Percentiles rank a stretch among this genome's conserved stretches.
Conservation (phyloP, 2,888 invertebrate species). For the Lutraria lutraria region DNA sequence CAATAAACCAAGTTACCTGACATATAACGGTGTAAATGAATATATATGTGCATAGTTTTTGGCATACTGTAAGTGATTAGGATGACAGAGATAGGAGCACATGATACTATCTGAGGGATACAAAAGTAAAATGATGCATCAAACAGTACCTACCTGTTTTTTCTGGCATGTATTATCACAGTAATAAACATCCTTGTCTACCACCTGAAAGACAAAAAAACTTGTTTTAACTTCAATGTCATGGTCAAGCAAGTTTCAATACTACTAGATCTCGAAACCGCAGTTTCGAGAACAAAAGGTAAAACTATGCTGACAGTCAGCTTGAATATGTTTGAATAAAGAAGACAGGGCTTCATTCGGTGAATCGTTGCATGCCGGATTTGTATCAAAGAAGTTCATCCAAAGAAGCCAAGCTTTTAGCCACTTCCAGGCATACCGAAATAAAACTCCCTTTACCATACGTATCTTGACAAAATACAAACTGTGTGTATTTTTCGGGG, state of each 20-base stretch:
- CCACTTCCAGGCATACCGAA: no score
- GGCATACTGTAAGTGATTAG: neutral
- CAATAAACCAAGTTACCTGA: constrained; percentile 19
- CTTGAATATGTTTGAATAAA: no score
- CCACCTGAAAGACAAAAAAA: constrained; percentile 38
- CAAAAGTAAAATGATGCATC: neutral
- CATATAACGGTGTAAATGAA: constrained; percentile 8
- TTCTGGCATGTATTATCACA: constrained; percentile 53
- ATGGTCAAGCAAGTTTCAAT: neutral
- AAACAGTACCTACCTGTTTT: constrained; percentile 37
- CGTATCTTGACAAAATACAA: no score
- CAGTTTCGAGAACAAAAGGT: no score
- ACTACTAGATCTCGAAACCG: neutral
- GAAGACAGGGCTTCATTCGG: no score
- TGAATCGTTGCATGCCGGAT: no score
- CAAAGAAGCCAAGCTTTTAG: no score
- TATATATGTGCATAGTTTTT: neutral
- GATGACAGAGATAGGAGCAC: neutral
- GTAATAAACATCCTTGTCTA: constrained; percentile 42
- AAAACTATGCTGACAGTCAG: no score
- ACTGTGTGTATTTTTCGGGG: no score
- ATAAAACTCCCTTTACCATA: no score
- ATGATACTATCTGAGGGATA: neutral
- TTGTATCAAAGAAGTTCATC: no score
- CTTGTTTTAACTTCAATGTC: neutral